phyloP scores from a whole-genome alignment of 2,888 invertebrate genomes.

The Imbricaverruca yamaguchii region DNA sequence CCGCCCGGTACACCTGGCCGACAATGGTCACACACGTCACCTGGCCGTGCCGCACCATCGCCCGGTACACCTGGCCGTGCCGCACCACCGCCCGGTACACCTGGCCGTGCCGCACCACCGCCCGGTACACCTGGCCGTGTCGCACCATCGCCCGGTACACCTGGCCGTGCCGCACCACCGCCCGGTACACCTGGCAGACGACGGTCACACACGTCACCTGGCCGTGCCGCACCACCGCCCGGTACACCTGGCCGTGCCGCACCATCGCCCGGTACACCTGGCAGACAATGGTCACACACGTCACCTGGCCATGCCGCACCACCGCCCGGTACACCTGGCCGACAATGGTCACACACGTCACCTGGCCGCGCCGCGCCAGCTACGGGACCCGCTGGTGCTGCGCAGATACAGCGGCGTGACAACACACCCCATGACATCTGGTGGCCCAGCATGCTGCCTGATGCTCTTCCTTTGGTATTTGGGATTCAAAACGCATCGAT shows the following conservation, averaged over 20 bases:
- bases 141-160: too few relatives aligned
- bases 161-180: background rate
- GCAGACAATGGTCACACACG: background rate
- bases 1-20: background rate
- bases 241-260: background rate
- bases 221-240: too few relatives aligned
- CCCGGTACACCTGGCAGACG: background rate
- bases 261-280: background rate
- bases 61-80: background rate
- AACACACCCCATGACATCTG: too few relatives aligned
- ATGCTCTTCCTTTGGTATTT: too few relatives aligned
- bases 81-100: background rate
- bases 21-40: background rate
- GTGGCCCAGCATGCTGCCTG: too few relatives aligned
- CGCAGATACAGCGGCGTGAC: too few relatives aligned
- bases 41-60: too few relatives aligned
- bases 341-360: background rate
- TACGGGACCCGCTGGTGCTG: background rate
- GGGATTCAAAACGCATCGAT: too few relatives aligned
- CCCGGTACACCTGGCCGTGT: background rate
- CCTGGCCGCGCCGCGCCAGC: background rate
- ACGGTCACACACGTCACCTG: background rate
- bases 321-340: background rate
- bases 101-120: background rate
- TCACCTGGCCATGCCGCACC: too few relatives aligned